phyloP scores from a whole-genome alignment of 1,140 invertebrate species.

The Lepidotrigona ventralis region DNA sequence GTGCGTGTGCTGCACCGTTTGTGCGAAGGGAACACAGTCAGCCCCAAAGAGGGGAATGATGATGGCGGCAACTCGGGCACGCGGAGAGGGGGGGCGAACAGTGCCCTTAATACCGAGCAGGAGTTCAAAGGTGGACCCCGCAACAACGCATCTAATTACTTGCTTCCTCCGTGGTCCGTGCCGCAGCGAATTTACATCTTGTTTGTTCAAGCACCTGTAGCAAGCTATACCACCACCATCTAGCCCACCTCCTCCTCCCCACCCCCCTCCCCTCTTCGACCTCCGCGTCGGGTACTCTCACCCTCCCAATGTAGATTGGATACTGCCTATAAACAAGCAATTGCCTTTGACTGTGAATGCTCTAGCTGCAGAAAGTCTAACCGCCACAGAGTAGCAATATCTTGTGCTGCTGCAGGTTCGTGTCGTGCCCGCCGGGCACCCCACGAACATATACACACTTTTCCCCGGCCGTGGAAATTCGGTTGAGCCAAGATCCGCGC shows the following conservation, averaged over 20 bases:
- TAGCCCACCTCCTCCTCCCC: neutral
- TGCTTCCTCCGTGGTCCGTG: slow-evolving; percentile 70
- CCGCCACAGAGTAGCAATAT: slow-evolving; percentile 57
- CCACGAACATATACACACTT: slow-evolving; percentile 26
- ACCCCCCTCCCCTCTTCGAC: neutral
- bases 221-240: slow-evolving; percentile 44
- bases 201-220: slow-evolving; percentile 75
- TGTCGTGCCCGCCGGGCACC: slow-evolving; percentile 41
- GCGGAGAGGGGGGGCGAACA: slow-evolving; percentile 50
- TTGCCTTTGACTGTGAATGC: slow-evolving; percentile 63
- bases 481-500: neutral
- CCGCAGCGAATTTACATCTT: slow-evolving; percentile 75
- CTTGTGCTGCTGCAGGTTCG: slow-evolving; percentile 48
- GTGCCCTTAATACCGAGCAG: slow-evolving; percentile 71
- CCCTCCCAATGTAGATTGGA: slow-evolving; percentile 71
- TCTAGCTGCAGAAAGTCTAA: slow-evolving; percentile 49
- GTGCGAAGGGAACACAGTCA: slow-evolving; percentile 33
- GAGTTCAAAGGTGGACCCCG: slow-evolving; percentile 75
- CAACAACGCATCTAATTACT: slow-evolving; percentile 79
- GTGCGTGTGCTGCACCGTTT: slow-evolving; percentile 43
- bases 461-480: neutral
- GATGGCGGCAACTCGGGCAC: neutral
- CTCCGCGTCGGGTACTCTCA: slow-evolving; percentile 2
- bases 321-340: slow-evolving; percentile 70
- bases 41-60: slow-evolving; percentile 31